These are phyloP conservation scores for Zygaena filipendulae DNA, from an alignment of 2,888 invertebrate genomes.

Conservation along the genomic window DNA sequence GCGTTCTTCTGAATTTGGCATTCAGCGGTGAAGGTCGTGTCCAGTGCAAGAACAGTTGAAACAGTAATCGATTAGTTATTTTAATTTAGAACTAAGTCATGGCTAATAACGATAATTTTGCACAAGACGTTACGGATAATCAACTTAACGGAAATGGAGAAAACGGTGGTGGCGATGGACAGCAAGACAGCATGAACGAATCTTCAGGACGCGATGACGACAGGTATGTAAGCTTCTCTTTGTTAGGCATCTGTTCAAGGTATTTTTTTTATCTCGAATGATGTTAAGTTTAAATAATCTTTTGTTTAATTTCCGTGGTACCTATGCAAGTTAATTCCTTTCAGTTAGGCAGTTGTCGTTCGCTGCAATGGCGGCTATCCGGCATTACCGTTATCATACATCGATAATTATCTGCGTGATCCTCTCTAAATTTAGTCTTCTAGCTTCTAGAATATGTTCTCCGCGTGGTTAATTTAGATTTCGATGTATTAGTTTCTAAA, in stretches of 20 bases:
- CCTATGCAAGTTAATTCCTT: constrained; percentile 22
- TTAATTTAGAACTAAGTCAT: constrained; percentile 67
- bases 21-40: constrained; percentile 62
- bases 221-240: constrained; percentile 65
- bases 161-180: constrained; percentile 75
- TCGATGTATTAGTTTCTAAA: constrained; percentile 46
- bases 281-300: no score
- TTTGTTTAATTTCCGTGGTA: background rate
- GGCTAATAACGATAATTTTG: constrained; percentile 84
- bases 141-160: constrained; percentile 71
- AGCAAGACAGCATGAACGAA: constrained; percentile 80
- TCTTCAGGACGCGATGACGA: constrained; percentile 84
- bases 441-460: constrained; percentile 44
- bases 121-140: constrained; percentile 79
- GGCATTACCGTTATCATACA: constrained; percentile 46
- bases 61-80: constrained; percentile 36
- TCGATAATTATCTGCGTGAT: constrained; percentile 49
- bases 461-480: constrained; percentile 35
- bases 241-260: no score
- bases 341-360: constrained; percentile 26
- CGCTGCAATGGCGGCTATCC: constrained; percentile 58
- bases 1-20: constrained; percentile 65
- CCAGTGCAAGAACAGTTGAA: constrained; percentile 41
- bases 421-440: constrained; percentile 55
- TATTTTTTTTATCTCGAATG: no score